A percentile compares a stretch with the other conserved stretches of the same genome.
phyloP scores from a whole-genome alignment of 2,888 invertebrate genomes.

The Microdon myrmicae region DNA sequence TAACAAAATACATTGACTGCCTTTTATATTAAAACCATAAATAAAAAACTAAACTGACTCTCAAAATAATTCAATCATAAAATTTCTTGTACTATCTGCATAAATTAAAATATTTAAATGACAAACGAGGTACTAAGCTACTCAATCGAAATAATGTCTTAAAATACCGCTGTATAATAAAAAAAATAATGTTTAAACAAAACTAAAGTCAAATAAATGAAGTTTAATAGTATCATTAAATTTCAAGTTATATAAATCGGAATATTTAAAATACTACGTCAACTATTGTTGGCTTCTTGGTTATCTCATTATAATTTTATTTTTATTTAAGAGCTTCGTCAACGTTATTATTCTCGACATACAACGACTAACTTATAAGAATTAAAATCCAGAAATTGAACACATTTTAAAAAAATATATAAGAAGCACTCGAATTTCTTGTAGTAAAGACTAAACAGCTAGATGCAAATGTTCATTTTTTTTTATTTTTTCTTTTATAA shows the following conservation, averaged over 20 bases:
- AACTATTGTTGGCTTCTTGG: too few relatives aligned
- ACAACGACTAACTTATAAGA: constrained; percentile 51
- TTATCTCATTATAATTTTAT: too few relatives aligned
- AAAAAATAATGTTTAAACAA: constrained; percentile 22
- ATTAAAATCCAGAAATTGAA: constrained; percentile 32
- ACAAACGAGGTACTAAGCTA: constrained; percentile 22
- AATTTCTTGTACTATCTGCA: constrained; percentile 44
- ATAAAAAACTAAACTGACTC: constrained; percentile 5
- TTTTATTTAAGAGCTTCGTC: too few relatives aligned
- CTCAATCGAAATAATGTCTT: constrained; percentile 37
- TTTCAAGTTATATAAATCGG: too few relatives aligned
- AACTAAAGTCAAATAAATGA: too few relatives aligned
- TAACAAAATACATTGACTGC: constrained; percentile 49
- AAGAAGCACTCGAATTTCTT: constrained; percentile 24
- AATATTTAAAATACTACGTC: too few relatives aligned
- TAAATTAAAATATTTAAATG: constrained; percentile 7
- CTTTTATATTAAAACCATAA: constrained; percentile 37
- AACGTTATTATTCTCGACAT: constrained; percentile 42
- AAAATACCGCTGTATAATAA: constrained; percentile 33
- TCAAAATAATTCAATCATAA: constrained; percentile 40
- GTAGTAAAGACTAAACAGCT: constrained; percentile 25
- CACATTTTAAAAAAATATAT: constrained; percentile 33
- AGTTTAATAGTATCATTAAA: too few relatives aligned
- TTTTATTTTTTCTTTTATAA: too few relatives aligned
- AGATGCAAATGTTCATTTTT: constrained; percentile 1